Base-by-base conservation (phyloP, 2,888 invertebrate species). In the Linnaemya vulpina region DNA sequence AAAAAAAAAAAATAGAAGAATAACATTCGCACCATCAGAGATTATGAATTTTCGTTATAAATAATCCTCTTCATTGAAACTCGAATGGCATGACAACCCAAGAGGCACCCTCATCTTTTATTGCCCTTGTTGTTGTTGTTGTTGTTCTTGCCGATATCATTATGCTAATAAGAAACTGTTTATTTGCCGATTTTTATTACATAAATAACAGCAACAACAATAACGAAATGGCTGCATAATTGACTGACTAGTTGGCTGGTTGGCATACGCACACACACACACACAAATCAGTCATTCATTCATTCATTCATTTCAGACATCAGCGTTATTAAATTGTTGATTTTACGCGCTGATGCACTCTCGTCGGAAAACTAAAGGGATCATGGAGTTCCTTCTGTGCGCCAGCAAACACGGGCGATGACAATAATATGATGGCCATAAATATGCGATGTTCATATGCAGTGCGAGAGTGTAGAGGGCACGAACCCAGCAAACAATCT, bases 371-470 rank as follows among this genome's bases (percentile, higher is more conserved):
- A 70, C 30, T 40, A 63, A 63, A 70, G 65, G 55, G 46, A 81
- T 75, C 81, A 68, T 79, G 55, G 11, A 55, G 49, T 43, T 51
- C 10, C 51, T 79, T 20, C 13, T 25, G 3, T 62, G 35, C 20
- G 63, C 15, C 20, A 43, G 40, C 51, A 43, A 60, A 63, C 55
- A 65, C 40, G 75, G 68, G 55, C 70, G 58, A 63, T 78, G 73
- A 70, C 35, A 86, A 83, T 87, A 86, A 86, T 86, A 87, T 86
- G 74, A 84, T 79, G 62, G 79, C 75, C 58, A 77, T 53, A 73
- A 74, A 75, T 63, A 75, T 43, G 63, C 86, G 87, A 86, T 89
- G 88, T 88, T 88, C 88, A 88, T 88, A 87, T 85, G 25, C 49
- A 73, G 80, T 8, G 22, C 17, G 35, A 51, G 35, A 51, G 9